Base-by-base conservation (phyloP, 2,113 vertebrate genomes). In the Xenopus tropicalis region DNA sequence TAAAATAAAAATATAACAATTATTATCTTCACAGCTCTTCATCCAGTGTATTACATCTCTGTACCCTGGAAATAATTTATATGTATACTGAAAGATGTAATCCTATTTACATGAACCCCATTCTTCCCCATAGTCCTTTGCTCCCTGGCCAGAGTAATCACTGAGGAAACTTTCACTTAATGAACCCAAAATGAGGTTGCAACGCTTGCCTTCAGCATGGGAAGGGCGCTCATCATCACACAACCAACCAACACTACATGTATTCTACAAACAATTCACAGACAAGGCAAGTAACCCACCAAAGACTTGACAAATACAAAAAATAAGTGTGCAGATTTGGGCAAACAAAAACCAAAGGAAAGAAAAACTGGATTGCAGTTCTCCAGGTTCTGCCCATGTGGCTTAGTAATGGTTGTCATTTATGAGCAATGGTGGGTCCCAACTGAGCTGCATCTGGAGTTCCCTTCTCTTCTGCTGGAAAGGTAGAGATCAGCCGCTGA, bases 401-500 rank as follows among this genome's bases (percentile, higher is more conserved):
- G 29, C 79, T 44, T 72, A 44, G 58, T 48, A 48, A 71, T 0
- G 79, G 83, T 82, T 79, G 83, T 5, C 59, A 20, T 5, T 14
- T 14, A 72, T 0, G 77, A 6, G 69, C 69, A 61, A 25, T 0
- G 14, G 24, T 65, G 71, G 72, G 52, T 78, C 78, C 74, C 61
- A 16, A 14, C 54, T 58, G 29, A 14, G 48, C 69, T 71, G 80
- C 76, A 61, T 66, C 1, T 23, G 29, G 9, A 52, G 10, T 56
- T 72, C 25, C 10, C 21, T 7, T 54, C 14, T 61, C 42, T 9
- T 25, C 43, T 51, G 43, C 0, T 0, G 20, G n/a, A 64, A 59
- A 13, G 1, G 4, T 25, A 8, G 17, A 0, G 59, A 51, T 94
- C 89, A 99, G 86, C 97, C 97, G 80, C 97, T 99, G 13, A 99